Conservation (phyloP, 1,140 invertebrate genomes). For the Theocolax elegans region DNA sequence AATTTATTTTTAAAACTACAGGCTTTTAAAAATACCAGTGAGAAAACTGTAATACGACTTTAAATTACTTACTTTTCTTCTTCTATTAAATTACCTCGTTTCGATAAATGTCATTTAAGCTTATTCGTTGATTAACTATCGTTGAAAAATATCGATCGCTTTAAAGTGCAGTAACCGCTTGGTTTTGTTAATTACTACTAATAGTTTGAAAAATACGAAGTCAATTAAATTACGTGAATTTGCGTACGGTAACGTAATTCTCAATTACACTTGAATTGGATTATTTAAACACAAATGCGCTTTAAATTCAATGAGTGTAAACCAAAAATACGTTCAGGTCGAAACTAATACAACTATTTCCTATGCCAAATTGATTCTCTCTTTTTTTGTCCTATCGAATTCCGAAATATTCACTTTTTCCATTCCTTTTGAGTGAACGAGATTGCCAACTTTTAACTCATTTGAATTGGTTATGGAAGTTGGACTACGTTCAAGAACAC, state of each 20-base stretch:
- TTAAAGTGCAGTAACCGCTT: too few species aligned
- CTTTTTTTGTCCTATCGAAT: background rate
- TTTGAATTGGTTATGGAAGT: slow-evolving; percentile 23
- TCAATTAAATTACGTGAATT: background rate
- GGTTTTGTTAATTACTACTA: background rate
- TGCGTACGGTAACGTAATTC: background rate
- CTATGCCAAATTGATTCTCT: background rate
- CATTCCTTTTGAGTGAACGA: background rate
- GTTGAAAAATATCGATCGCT: too few species aligned
- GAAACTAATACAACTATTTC: background rate
- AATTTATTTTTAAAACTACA: too few species aligned
- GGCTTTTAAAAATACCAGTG: too few species aligned
- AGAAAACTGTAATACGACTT: too few species aligned
- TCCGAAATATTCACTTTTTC: slow-evolving; percentile 14
- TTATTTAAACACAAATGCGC: background rate
- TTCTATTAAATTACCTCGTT: too few species aligned
- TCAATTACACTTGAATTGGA: background rate
- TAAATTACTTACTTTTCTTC: too few species aligned
- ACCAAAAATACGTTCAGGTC: background rate
- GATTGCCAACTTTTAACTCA: slow-evolving; percentile 19
- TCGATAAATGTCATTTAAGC: too few species aligned
- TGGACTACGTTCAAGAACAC: slow-evolving; percentile 14
- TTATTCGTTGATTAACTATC: too few species aligned
- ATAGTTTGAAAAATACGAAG: background rate
- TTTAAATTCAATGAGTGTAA: background rate